Conservation (phyloP, 2,113 vertebrate genomes). For the Corythornis madagascariensis region DNA sequence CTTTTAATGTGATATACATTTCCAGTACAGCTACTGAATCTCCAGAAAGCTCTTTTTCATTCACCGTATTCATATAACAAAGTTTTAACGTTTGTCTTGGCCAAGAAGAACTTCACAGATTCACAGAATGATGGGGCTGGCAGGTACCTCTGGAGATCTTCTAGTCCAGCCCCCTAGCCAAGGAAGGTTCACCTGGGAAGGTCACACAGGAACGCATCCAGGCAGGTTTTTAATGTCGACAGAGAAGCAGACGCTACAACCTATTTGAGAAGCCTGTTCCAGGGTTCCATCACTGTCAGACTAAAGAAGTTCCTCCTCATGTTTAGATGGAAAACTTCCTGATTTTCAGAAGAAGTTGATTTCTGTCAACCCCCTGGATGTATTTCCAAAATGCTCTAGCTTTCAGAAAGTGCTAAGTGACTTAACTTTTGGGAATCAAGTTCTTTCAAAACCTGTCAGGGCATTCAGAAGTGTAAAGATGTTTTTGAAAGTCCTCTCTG, state of each 20-base stretch:
- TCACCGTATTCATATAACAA: neutral
- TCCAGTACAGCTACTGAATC: neutral
- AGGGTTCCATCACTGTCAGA: too few species aligned
- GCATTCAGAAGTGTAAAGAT: neutral
- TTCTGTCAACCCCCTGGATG: neutral
- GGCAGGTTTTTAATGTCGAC: too few species aligned
- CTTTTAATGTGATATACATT: neutral
- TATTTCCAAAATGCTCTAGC: neutral
- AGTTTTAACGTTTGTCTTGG: neutral
- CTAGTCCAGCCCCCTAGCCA: too few species aligned
- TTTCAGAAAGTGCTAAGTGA: neutral
- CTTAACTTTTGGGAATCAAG: neutral
- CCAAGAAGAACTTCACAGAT: neutral
- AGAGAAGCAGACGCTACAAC: too few species aligned
- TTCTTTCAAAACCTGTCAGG: neutral
- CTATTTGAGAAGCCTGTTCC: too few species aligned
- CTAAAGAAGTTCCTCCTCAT: too few species aligned
- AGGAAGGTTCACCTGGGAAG: too few species aligned
- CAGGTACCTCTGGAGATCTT: too few species aligned
- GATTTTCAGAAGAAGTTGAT: neutral
- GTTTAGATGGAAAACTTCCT: too few species aligned
- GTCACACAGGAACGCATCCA: too few species aligned
- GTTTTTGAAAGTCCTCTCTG: neutral
- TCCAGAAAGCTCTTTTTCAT: neutral
- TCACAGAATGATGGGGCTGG: too few species aligned